Evolutionary conservation across 1,140 invertebrate genomes (phyloP).

Genomic region (Penaeus indicus): DNA sequence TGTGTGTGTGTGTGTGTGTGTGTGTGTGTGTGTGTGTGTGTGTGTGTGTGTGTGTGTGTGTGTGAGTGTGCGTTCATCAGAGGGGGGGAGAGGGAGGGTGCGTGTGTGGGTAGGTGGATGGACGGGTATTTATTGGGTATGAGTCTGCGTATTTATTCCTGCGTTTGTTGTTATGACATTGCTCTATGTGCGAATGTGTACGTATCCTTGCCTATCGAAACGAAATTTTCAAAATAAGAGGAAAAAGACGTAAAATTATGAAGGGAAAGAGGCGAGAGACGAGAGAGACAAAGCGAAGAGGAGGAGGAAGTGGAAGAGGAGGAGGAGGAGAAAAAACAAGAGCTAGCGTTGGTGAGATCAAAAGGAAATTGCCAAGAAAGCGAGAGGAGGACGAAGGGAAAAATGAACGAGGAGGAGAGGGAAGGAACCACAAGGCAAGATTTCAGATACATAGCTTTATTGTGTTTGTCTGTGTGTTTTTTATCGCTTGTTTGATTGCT

Average conservation of each 20-base stretch:
- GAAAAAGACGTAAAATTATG: background rate
- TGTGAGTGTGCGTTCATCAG: too few species aligned
- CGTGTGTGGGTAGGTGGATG: conserved; percentile 2
- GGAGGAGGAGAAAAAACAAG: too few species aligned
- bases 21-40: too few species aligned
- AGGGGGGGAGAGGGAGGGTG: conserved; percentile 31
- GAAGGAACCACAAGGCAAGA: background rate
- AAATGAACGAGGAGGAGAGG: background rate
- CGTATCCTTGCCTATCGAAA: too few species aligned
- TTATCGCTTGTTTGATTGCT: too few species aligned
- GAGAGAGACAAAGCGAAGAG: background rate
- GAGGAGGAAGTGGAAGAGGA: background rate
- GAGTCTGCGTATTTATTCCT: conserved; percentile 8
- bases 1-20: too few species aligned
- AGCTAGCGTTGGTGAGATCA: too few species aligned
- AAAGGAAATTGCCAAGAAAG: background rate
- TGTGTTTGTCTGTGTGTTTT: background rate
- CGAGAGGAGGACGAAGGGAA: background rate
- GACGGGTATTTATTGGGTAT: conserved; percentile 3
- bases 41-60: too few species aligned
- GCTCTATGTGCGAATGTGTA: too few species aligned
- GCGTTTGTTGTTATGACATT: background rate
- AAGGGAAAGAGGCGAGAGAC: background rate
- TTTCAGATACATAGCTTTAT: too few species aligned
- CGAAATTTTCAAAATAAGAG: too few species aligned